A percentile compares a stretch with the other conserved stretches of the same genome.
Conservation (phyloP, 2,113 vertebrate species). For the Epinephelus fuscoguttatus region DNA sequence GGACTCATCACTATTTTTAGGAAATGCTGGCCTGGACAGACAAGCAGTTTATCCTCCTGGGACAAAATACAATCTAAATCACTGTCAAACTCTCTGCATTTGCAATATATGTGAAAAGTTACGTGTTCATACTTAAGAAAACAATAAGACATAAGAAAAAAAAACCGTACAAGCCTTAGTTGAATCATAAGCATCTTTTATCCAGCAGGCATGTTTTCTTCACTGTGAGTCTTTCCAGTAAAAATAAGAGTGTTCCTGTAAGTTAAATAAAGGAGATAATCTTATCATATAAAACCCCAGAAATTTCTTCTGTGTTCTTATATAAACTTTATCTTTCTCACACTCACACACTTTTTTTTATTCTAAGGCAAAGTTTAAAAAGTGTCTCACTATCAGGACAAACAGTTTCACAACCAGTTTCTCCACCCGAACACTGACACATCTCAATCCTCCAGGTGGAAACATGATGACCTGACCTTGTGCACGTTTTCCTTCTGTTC, state of each 20-base stretch:
- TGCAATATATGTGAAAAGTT: background rate
- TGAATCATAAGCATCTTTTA: background rate
- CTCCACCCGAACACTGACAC: background rate
- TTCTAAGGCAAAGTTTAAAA: background rate
- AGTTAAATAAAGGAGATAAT: background rate
- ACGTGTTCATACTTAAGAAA: background rate
- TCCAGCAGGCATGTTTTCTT: background rate
- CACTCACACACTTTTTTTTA: background rate
- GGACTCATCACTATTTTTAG: constrained; percentile 18
- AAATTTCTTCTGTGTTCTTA: background rate
- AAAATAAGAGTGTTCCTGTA: background rate
- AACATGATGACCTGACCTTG: background rate
- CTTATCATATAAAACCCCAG: constrained; percentile 3
- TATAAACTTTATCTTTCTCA: constrained; percentile 9
- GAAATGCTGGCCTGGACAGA: background rate
- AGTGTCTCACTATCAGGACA: constrained; percentile 17
- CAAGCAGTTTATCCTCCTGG: constrained; percentile 24
- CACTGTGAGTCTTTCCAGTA: background rate
- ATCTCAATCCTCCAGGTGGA: background rate
- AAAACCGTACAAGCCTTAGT: background rate
- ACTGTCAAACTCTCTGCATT: background rate
- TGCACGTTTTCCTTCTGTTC: background rate
- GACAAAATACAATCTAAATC: background rate
- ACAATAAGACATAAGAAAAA: background rate
- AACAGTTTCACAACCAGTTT: constrained; percentile 37